Conservation (phyloP, 2,797 vertebrate species). For the Galago senegalensis region DNA sequence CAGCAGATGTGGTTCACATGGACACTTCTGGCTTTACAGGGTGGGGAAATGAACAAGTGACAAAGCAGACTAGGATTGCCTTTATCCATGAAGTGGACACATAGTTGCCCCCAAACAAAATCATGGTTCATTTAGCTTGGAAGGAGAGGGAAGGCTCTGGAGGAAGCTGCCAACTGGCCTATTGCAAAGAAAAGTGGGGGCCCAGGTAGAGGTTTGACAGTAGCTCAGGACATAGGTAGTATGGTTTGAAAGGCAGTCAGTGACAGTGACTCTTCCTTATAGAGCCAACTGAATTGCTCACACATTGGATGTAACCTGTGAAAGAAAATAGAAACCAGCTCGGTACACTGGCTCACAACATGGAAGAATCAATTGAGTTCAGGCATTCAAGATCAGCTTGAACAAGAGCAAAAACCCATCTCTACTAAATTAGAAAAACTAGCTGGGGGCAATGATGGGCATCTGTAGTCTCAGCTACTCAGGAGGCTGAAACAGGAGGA, state of each 20-base stretch:
- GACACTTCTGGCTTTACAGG: neutral
- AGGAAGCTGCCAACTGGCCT: neutral
- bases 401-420: neutral
- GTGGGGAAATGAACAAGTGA: rapidly evolving
- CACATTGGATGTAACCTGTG: neutral
- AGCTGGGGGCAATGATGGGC: neutral
- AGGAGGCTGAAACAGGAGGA: no score
- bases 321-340: neutral
- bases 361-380: neutral
- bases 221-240: no score
- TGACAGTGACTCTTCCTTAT: rapidly evolving
- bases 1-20: neutral
- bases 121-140: neutral
- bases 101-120: neutral
- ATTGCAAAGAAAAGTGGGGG: neutral
- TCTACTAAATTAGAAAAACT: neutral
- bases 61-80: neutral
- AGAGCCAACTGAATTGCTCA: neutral
- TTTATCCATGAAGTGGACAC: neutral
- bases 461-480: no score
- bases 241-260: rapidly evolving
- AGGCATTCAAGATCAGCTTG: neutral
- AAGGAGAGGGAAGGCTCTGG: neutral
- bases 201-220: neutral
- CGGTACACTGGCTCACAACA: rapidly evolving